phyloP scores from a whole-genome alignment of 2,113 vertebrate species.

The Gnathonemus longibarbis region DNA sequence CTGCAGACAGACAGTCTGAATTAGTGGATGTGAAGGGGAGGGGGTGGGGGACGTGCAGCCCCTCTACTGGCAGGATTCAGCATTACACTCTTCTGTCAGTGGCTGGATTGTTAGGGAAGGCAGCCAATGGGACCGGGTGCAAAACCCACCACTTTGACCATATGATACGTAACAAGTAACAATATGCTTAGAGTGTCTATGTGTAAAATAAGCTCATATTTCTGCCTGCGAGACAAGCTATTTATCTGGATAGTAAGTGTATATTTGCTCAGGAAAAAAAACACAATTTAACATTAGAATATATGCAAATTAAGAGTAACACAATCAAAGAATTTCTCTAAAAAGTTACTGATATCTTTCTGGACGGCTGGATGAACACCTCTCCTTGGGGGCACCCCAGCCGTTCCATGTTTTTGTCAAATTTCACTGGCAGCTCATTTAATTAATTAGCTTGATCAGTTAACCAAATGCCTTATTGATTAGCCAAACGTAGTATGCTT shows the following conservation, averaged over 20 bases:
- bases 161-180: not conserved
- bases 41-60: not conserved
- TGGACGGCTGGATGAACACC: not conserved
- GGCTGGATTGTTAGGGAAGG: not conserved
- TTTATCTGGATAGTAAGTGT: not conserved
- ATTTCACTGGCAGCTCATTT: not conserved
- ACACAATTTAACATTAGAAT: not conserved
- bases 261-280: not conserved
- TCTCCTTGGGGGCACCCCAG: not conserved
- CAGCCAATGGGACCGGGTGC: not conserved
- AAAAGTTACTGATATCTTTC: not conserved
- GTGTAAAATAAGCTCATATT: not conserved
- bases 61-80: not conserved
- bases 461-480: not conserved
- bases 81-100: not conserved
- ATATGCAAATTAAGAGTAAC: not conserved
- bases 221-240: not conserved
- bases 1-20: slow-evolving; percentile 43
- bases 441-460: not conserved
- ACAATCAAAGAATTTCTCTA: not conserved
- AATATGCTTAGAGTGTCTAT: not conserved
- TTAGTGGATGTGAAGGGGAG: not conserved
- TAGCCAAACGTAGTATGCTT: not conserved
- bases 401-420: not conserved
- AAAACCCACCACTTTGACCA: not conserved